These are phyloP conservation scores for Chelonus formosanus DNA, from an alignment of 2,888 invertebrate species.

Conservation along the genomic window DNA sequence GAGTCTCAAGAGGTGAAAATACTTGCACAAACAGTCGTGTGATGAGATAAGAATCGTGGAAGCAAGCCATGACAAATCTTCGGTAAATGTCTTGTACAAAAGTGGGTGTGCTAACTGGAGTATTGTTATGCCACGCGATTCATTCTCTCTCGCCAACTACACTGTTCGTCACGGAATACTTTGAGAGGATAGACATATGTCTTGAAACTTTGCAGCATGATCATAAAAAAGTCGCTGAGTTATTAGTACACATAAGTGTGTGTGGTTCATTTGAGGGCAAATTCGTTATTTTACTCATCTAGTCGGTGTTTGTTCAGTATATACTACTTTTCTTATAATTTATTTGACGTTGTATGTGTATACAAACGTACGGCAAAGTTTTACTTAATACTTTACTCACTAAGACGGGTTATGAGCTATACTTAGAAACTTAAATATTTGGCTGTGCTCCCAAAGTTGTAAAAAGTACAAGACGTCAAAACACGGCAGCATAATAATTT, in stretches of 20 bases:
- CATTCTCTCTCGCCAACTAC: neutral
- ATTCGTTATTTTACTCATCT: neutral
- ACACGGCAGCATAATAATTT: conserved; percentile 38
- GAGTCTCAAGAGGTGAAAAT: conserved; percentile 3
- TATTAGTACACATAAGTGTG: neutral
- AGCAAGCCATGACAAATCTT: conserved; percentile 27
- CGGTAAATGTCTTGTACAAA: conserved; percentile 17
- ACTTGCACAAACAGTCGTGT: conserved; percentile 3
- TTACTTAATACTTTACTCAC: conserved; percentile 1
- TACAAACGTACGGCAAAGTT: too few relatives aligned
- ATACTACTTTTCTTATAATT: too few relatives aligned
- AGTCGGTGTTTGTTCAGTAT: too few relatives aligned
- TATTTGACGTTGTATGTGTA: neutral
- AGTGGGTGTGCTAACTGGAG: conserved; percentile 35
- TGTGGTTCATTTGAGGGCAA: too few relatives aligned
- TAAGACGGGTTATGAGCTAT: conserved; percentile 38
- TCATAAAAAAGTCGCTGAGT: neutral
- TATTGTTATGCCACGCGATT: conserved; percentile 35
- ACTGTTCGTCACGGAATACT: conserved; percentile 37
- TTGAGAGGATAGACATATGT: conserved; percentile 23
- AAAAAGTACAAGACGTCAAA: conserved; percentile 45
- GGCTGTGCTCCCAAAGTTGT: conserved; percentile 51
- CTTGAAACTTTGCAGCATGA: conserved; percentile 8
- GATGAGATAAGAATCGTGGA: conserved; percentile 12
- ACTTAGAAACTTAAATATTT: conserved; percentile 57